Evolutionary conservation across 2,888 invertebrate species (phyloP), one percentile per base, ranked within the genome.

Genomic region (Geophilus truncorum): DNA sequence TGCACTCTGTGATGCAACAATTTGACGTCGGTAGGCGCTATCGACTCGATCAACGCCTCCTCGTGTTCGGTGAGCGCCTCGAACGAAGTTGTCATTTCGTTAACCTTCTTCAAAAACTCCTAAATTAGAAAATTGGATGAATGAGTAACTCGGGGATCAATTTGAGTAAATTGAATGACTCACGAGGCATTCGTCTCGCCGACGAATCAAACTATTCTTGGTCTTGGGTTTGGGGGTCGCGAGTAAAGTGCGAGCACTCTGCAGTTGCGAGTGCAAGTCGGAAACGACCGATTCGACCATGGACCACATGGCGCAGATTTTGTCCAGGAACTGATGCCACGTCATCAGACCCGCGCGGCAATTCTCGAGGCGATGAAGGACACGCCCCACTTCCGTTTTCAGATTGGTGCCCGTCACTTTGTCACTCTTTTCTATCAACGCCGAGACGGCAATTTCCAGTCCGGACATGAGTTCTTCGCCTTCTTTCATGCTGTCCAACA

Each of bases 21-120:
- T 86, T 94, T 93, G 87, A 94, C 92, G 85, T 96, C 95, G 77
- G 92, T 91, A 0, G 94, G 94, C 86, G 93, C 94, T 5, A 95
- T 89, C 84, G 93, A 93, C 85, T 95, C 94, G 84, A 94, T 93
- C 2, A 96, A 88, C 86, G 94, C 92, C 86, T 95, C 94, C 84
- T 94, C 92, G 34, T 91, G 91, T 0, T 92, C 91, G 70, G 91
- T 92, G 0, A 94, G 88, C 36, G 91, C 89, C 86, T 94, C 93
- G 28, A 94, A 88, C 80, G 92, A 91, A 34, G 89, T 89, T 70
- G 90, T n/a, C 79, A 79, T 80, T 32, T 78, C 36, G 18, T 78
- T n/a, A 1, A 78, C 21, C 9, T 9, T 1, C 4, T 78, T n/a
- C 18, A 78, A 18, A 6, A 78, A 23, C 18, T n/a, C 32, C 77